These are phyloP conservation scores for Sebastes variabilis DNA, from an alignment of 2,797 vertebrate genomes.

Conservation along the genomic window DNA sequence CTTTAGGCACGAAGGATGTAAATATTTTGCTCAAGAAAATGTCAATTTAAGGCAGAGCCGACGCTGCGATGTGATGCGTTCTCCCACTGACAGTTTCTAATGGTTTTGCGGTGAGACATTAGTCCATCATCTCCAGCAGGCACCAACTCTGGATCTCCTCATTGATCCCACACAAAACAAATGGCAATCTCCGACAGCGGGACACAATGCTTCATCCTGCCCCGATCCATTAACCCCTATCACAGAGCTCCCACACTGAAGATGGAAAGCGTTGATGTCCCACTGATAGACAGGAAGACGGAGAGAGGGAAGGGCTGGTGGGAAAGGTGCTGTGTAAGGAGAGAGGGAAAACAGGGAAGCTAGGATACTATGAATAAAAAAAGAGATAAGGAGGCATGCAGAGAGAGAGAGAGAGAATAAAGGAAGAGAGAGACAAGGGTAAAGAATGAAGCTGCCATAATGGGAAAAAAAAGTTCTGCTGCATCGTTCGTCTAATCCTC, in stretches of 20 bases:
- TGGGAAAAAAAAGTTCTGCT: not conserved
- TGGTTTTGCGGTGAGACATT: slow-evolving; percentile 52
- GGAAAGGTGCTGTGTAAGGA: not conserved
- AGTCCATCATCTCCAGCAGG: slow-evolving; percentile 72
- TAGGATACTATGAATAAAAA: not conserved
- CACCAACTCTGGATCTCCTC: slow-evolving; percentile 54
- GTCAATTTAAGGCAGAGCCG: slow-evolving; percentile 47
- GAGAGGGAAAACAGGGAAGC: not conserved
- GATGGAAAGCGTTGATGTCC: slow-evolving; percentile 60
- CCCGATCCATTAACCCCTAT: slow-evolving; percentile 74
- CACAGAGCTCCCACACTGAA: slow-evolving; percentile 59
- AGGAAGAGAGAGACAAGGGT: not conserved
- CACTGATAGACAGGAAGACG: slow-evolving; percentile 55
- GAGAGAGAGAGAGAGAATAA: not conserved
- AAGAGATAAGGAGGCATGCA: not conserved
- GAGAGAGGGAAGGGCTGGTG: slow-evolving; percentile 2
- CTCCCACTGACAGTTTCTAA: slow-evolving; percentile 55
- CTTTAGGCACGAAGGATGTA: slow-evolving; percentile 30
- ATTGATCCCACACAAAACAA: slow-evolving; percentile 75
- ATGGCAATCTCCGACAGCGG: slow-evolving; percentile 60
- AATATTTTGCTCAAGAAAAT: slow-evolving; percentile 54
- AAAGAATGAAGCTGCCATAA: slow-evolving; percentile 25
- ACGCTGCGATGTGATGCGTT: slow-evolving; percentile 46
- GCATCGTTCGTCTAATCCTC: not conserved
- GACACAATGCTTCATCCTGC: slow-evolving; percentile 74